A percentile compares a stretch with the other conserved stretches of the same genome.
These are phyloP conservation scores for Protaetia brevitarsis DNA, from an alignment of 1,140 invertebrate species.

Conservation along the genomic window DNA sequence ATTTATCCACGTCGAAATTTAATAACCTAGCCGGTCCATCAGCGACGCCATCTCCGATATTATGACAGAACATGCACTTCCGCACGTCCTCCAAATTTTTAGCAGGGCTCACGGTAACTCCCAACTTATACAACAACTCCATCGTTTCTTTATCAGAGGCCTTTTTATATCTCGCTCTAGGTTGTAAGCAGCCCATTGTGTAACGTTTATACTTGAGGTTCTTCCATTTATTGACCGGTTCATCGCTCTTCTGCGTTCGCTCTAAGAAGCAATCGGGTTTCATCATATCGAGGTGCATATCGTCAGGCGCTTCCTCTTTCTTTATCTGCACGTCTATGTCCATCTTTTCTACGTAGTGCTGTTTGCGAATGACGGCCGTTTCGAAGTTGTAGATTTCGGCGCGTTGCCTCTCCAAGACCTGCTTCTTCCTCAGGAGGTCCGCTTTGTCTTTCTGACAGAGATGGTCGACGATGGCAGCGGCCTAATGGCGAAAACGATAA, in stretches of 20 bases:
- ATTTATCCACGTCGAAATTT: constrained; percentile 97
- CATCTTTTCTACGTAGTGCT: constrained; percentile 38
- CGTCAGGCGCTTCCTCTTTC: constrained; percentile 50
- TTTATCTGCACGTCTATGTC: constrained; percentile 50
- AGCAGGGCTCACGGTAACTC: constrained; percentile 76
- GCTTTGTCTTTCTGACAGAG: constrained; percentile 54
- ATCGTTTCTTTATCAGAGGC: constrained; percentile 79
- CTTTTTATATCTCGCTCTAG: constrained; percentile 69
- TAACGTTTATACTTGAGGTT: constrained; percentile 72
- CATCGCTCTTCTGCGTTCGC: background rate
- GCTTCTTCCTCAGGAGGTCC: constrained; percentile 48
- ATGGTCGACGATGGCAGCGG: constrained; percentile 63
- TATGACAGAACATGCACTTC: constrained; percentile 89
- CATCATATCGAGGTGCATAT: constrained; percentile 52
- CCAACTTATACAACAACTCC: constrained; percentile 68
- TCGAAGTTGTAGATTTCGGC: constrained; percentile 2
- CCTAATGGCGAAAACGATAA: constrained; percentile 50
- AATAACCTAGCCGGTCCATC: constrained; percentile 86
- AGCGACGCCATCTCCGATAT: constrained; percentile 85
- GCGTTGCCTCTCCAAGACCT: constrained; percentile 28
- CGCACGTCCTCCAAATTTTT: constrained; percentile 73
- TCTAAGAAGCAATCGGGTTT: constrained; percentile 18
- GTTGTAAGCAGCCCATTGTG: constrained; percentile 61
- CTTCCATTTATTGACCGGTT: constrained; percentile 64
- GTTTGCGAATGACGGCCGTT: constrained; percentile 34